phyloP scores from a whole-genome alignment of 2,797 vertebrate genomes.

The Gymnopithys bicolor region DNA sequence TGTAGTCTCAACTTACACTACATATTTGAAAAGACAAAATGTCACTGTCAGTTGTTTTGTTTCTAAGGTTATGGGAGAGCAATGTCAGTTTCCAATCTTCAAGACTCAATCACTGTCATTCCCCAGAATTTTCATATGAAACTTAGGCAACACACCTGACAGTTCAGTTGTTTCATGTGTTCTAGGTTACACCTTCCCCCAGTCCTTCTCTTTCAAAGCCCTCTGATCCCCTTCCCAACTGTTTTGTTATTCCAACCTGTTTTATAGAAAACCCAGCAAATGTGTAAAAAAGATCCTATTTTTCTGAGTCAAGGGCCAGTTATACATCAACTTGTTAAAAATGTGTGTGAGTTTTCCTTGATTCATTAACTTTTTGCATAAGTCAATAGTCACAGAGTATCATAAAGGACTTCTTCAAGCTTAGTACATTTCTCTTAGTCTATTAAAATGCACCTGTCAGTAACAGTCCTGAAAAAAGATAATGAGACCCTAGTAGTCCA shows the following conservation, averaged over 20 bases:
- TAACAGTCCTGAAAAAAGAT: not conserved
- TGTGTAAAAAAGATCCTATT: not conserved
- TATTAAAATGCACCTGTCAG: not conserved
- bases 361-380: not conserved
- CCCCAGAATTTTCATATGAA: not conserved
- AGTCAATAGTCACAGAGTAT: not conserved
- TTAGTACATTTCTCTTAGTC: not conserved
- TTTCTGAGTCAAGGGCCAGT: not conserved
- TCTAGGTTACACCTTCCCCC: not conserved
- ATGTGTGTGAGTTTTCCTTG: rapidly evolving
- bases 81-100: not conserved
- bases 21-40: not conserved
- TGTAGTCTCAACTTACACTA: not conserved
- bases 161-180: not conserved
- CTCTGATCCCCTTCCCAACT: not conserved
- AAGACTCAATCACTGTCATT: not conserved
- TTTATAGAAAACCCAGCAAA: not conserved
- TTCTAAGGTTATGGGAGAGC: not conserved
- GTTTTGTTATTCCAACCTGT: not conserved
- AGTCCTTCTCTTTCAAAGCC: not conserved
- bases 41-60: not conserved
- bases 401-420: not conserved
- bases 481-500: not conserved
- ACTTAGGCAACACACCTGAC: not conserved
- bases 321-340: not conserved